Evolutionary conservation across 2,888 invertebrate species (phyloP), one percentile per base, ranked within the genome.

Genomic region (Cerceris rybyensis): DNA sequence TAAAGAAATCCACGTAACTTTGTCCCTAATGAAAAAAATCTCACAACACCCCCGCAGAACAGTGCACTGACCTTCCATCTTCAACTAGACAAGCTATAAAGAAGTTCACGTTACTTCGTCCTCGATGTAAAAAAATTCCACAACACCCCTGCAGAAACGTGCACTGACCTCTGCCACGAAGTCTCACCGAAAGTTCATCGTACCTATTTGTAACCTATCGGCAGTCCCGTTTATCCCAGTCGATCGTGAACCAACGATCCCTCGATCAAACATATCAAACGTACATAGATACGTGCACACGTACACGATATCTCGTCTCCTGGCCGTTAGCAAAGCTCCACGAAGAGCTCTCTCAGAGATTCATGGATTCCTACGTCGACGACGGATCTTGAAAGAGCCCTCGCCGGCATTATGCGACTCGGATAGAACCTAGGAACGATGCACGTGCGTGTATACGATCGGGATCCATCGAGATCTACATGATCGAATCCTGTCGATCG

Each of bases 401-500:
- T 16, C 57, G 61, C 39, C 61, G 74, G 63, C 59, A 83, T 83
- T 80, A 77, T 75, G 70, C 64, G 72, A 68, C 55, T 72, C 63
- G 55, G 67, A 68, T 60, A 65, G 59, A 70, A 57, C 60, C 55
- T 50, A 17, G 42, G 61, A 64, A 50, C 46, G 66, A 59, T 63
- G 52, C 69, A 72, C 70, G 69, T 69, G 71, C 74, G 77, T 80
- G 73, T 75, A 85, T 50, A 59, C 76, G 78, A 82, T 78, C 71
- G 64, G 28, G 69, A 77, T 75, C 72, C 77, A 76, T 81, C 74
- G 66, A 60, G 79, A 85, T 82, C 82, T 85, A 81, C 79, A 81
- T 69, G 78, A 79, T 82, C 78, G 76, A 78, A 72, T 70, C 80
- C 72, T 70, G 82, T 76, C 69, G 80, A 85, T 83, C 83, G 64